These are phyloP conservation scores for Mormyrus proboscirostris DNA, from an alignment of 2,797 vertebrate species.

Conservation along the genomic window DNA sequence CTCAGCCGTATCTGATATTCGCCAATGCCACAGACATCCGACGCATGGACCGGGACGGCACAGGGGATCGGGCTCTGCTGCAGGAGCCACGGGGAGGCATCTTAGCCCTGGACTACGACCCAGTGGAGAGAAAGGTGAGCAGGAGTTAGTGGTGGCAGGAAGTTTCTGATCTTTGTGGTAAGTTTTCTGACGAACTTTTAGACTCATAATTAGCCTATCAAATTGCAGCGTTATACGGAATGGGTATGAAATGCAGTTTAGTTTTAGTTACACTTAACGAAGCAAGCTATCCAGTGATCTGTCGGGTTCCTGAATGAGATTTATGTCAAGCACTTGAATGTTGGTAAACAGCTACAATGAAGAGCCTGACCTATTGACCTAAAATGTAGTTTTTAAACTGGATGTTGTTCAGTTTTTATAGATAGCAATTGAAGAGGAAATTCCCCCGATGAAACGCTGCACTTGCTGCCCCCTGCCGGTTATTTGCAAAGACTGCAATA, in stretches of 20 bases:
- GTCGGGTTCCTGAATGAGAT: neutral
- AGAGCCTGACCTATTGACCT: neutral
- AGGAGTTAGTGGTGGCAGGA: conserved; percentile 19
- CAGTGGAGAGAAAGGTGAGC: conserved; percentile 74
- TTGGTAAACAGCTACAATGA: neutral
- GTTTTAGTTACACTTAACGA: neutral
- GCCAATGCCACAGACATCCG: conserved; percentile 74
- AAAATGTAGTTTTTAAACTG: neutral
- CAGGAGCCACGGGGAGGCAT: conserved; percentile 73
- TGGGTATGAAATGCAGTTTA: neutral
- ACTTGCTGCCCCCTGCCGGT: conserved; percentile 22
- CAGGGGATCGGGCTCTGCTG: conserved; percentile 62
- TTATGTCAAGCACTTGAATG: neutral
- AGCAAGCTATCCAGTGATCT: neutral
- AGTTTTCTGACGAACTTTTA: neutral
- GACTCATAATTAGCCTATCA: neutral
- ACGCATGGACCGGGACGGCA: conserved; percentile 69
- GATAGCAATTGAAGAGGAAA: neutral
- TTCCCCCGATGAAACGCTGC: neutral
- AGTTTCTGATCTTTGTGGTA: neutral
- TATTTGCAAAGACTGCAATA: neutral
- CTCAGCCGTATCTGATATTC: conserved; percentile 73
- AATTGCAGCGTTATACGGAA: neutral
- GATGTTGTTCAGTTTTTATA: neutral
- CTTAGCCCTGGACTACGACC: conserved; percentile 83